Evolutionary conservation across 2,888 invertebrate species (phyloP).

Genomic region (Drosophila cracens): DNA sequence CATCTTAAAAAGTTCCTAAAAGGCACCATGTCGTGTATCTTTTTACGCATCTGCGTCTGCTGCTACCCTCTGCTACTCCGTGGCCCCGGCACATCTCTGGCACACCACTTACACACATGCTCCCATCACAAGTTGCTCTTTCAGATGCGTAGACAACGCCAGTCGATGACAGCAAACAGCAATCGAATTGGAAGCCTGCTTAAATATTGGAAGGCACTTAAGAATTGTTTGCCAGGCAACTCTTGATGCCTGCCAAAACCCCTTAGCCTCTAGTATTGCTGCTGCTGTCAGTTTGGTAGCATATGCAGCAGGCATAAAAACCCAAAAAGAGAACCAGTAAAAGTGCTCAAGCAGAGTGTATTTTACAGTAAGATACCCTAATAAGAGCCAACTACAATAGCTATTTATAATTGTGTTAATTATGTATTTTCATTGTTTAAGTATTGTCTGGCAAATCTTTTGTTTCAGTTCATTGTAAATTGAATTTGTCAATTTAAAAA

Average conservation of each 20-base stretch:
- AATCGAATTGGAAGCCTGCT: constrained; percentile 71
- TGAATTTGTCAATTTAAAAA: background rate
- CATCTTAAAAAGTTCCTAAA: constrained; percentile 58
- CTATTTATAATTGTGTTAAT: background rate
- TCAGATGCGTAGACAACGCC: constrained; percentile 65
- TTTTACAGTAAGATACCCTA: constrained; percentile 9
- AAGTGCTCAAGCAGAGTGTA: background rate
- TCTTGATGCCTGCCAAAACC: constrained; percentile 57
- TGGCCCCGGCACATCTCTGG: background rate
- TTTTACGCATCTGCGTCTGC: constrained; percentile 25
- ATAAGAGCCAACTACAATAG: background rate
- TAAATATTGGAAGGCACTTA: constrained; percentile 73
- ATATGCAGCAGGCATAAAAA: constrained; percentile 56
- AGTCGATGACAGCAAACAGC: constrained; percentile 69
- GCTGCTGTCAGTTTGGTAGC: constrained; percentile 32
- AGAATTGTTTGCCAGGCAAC: constrained; percentile 63
- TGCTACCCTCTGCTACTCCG: background rate
- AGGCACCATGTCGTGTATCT: constrained; percentile 56
- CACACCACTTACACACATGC: background rate
- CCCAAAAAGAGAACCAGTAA: constrained; percentile 36
- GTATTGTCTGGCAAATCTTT: background rate
- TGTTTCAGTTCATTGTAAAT: background rate
- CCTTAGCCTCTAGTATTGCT: constrained; percentile 37
- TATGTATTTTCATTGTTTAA: background rate
- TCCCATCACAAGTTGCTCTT: constrained; percentile 29